Evolutionary conservation across 2,113 vertebrate genomes (phyloP).

Genomic region (Solea solea): DNA sequence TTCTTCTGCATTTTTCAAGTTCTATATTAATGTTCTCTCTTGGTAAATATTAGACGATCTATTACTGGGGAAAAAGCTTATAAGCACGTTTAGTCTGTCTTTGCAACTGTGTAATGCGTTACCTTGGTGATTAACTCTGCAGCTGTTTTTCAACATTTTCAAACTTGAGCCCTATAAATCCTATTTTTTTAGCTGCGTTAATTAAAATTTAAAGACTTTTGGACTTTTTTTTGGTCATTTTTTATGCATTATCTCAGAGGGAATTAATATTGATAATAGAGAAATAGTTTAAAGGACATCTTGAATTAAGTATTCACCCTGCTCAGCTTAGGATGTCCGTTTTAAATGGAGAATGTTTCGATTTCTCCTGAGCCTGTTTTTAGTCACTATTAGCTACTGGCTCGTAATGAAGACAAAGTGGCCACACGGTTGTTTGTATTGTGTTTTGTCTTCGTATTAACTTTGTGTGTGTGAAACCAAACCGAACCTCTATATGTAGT

Average conservation of each 20-base stretch:
- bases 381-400: conserved; percentile 6
- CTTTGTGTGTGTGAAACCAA: conserved; percentile 26
- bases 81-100: conserved; percentile 35
- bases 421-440: conserved; percentile 12
- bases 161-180: conserved; percentile 35
- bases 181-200: conserved; percentile 10
- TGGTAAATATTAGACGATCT: conserved; percentile 54
- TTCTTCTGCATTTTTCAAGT: conserved; percentile 36
- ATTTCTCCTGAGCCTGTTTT: conserved; percentile 3
- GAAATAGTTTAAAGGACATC: conserved; percentile 21
- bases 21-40: conserved; percentile 50
- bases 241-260: conserved; percentile 21
- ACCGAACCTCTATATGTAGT: conserved; percentile 18
- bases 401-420: conserved; percentile 12
- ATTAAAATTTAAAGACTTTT: conserved; percentile 23
- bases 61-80: conserved; percentile 31
- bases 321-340: neutral
- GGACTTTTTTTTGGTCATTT: conserved; percentile 13
- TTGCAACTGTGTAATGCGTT: conserved; percentile 45
- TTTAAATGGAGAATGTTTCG: conserved; percentile 6
- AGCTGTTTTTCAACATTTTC: conserved; percentile 40
- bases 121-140: conserved; percentile 31
- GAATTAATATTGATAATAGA: conserved; percentile 27
- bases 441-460: conserved; percentile 6
- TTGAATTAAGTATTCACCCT: neutral